Conservation (phyloP, 2,113 vertebrate species). For the Hemicordylus capensis region DNA sequence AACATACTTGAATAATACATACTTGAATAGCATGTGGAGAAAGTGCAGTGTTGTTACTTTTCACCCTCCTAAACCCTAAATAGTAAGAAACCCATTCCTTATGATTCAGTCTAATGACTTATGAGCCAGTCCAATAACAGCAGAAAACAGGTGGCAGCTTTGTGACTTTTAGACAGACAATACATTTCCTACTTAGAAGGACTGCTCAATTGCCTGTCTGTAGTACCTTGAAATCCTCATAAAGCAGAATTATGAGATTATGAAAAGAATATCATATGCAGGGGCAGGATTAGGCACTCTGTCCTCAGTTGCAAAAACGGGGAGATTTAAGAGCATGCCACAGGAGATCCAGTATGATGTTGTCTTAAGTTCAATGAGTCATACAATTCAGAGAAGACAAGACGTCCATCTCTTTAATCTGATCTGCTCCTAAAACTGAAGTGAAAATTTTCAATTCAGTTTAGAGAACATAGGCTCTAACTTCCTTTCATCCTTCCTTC, state of each 20-base stretch:
- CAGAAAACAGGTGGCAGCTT: background rate
- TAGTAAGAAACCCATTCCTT: background rate
- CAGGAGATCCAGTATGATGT: background rate
- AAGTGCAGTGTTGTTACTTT: background rate
- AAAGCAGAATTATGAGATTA: background rate
- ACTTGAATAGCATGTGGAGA: background rate
- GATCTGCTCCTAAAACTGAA: background rate
- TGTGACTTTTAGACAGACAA: too few species aligned
- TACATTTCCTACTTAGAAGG: background rate
- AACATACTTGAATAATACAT: background rate
- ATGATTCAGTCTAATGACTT: background rate
- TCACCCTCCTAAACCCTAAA: background rate
- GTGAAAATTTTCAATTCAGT: background rate
- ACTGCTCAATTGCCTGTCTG: background rate
- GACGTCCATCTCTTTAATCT: background rate
- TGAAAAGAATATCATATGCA: too few species aligned
- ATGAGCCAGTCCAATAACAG: too few species aligned
- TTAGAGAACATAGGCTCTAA: background rate
- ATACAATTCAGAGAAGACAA: background rate
- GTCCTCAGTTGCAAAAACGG: background rate
- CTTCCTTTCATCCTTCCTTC: background rate
- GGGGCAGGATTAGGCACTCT: background rate
- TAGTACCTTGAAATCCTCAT: background rate
- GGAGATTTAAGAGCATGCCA: background rate
- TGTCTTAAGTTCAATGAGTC: background rate